Base-by-base conservation (phyloP, 2,797 vertebrate genomes). In the Margarornis squamiger region DNA sequence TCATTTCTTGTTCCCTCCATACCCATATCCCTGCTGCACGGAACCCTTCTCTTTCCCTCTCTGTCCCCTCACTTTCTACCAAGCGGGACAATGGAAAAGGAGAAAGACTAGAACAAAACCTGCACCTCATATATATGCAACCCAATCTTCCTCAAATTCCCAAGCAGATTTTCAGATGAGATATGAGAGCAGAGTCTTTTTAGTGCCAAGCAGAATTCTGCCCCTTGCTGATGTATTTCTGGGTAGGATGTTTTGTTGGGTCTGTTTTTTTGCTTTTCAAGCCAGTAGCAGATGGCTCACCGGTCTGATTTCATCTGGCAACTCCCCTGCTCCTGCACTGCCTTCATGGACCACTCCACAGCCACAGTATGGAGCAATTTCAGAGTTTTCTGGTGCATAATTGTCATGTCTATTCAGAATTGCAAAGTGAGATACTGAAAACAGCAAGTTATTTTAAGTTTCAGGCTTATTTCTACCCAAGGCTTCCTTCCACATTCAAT, bases 401-500 rank as follows among this genome's bases (percentile, higher is more conserved):
- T 72, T 92, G 55, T 84, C 77, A 80, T 62, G 80, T 85, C 58
- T 92, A 89, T 84, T 96, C 91, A 92, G 89, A 93, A 89, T 61
- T 41, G 79, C 88, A 86, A 94, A 88, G 71, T 94, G 91, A 96
- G 86, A 93, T 71, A 96, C 68, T 54, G 76, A 91, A 45, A 96
- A 97, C 92, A 96, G 92, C 92, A 96, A 85, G 94, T 96, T 97
- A 96, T 95, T 95, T 94, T 95, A 97, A 97, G 86, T 97, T 95
- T 94, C 92, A 66, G 89, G 97, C 93, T 98, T 98, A 97, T 98
- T 98, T 97, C 94, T 97, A 97, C 94, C 95, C 87, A 92, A 97
- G 86, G 92, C 96, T 98, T 98, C 97, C 90, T 96, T 96, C 95
- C 89, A 86, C 97, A 97, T 98, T 97, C 95, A 97, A 96, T 98